A percentile compares a stretch with the other conserved stretches of the same genome.
phyloP scores from a whole-genome alignment of 2,797 vertebrate genomes.

The Prunella strophiata region DNA sequence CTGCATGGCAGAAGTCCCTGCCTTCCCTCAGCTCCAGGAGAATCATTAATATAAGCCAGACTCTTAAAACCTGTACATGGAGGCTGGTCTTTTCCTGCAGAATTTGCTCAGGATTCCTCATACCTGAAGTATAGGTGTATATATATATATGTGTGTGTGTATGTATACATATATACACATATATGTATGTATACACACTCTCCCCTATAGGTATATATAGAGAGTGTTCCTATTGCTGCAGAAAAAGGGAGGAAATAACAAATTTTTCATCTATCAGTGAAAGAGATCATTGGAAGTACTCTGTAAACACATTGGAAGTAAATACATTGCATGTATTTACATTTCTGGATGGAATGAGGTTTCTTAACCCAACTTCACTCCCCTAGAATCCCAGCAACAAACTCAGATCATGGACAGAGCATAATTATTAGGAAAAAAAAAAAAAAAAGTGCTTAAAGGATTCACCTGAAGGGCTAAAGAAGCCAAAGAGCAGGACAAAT shows the following conservation, averaged over 20 bases:
- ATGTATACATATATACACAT: too few relatives aligned
- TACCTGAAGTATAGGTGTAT: neutral
- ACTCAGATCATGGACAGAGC: neutral
- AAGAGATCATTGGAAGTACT: neutral
- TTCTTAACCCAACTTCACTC: neutral
- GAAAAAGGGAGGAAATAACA: neutral
- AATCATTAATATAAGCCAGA: neutral
- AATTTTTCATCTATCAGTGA: neutral
- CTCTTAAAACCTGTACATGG: neutral
- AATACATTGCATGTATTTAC: neutral
- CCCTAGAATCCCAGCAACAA: neutral
- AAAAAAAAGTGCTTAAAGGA: neutral
- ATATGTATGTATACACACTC: rapidly evolving
- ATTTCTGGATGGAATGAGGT: neutral
- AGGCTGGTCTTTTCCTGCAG: neutral
- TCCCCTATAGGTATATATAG: rapidly evolving
- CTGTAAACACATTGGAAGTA: too few relatives aligned
- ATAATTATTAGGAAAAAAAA: neutral
- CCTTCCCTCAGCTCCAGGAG: neutral
- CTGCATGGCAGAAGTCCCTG: rapidly evolving
- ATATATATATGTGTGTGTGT: rapidly evolving
- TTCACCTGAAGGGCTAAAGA: neutral
- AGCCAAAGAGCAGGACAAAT: neutral
- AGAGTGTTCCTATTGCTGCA: neutral
- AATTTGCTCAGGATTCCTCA: neutral